These are phyloP conservation scores for Procambarus clarkii DNA, from an alignment of 1,140 invertebrate species.

Conservation along the genomic window DNA sequence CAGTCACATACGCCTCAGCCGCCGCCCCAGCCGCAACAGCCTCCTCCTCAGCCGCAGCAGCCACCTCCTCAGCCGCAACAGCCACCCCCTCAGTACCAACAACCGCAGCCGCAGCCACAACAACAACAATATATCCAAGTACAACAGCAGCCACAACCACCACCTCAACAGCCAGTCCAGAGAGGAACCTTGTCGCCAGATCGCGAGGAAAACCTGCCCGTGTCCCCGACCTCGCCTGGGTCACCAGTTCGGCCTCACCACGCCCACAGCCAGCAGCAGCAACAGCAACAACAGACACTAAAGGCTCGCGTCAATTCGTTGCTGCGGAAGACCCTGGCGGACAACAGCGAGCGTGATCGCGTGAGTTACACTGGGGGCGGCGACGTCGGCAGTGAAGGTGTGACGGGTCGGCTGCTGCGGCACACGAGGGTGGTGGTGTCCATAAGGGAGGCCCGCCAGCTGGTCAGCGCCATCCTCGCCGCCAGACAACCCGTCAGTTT, in stretches of 20 bases:
- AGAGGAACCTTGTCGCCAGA: constrained; percentile 72
- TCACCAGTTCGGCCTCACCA: constrained; percentile 33
- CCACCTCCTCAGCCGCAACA: constrained; percentile 6
- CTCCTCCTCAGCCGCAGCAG: constrained; percentile 8
- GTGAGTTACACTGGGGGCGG: constrained; percentile 59
- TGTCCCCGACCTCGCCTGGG: constrained; percentile 35
- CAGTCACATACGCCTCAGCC: not conserved
- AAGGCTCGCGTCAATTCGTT: constrained; percentile 92
- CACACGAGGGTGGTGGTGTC: constrained; percentile 86
- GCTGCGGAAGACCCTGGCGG: constrained; percentile 90
- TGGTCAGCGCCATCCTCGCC: constrained; percentile 86
- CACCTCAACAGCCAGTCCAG: constrained; percentile 70
- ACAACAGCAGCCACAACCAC: constrained; percentile 72
- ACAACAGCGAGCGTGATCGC: constrained; percentile 90
- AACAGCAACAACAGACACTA: constrained; percentile 81
- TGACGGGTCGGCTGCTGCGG: constrained; percentile 88
- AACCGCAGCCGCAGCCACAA: not conserved
- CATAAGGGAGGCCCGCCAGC: constrained; percentile 83
- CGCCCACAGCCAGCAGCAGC: constrained; percentile 37
- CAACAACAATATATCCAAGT: not conserved
- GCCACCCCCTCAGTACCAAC: not conserved
- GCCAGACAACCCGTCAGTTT: constrained; percentile 82
- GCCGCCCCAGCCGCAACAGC: constrained; percentile 15
- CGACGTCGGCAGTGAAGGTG: constrained; percentile 78
- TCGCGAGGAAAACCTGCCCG: constrained; percentile 4